Conservation (phyloP, 2,888 invertebrate species). For the Megaustenia siamemsis region DNA sequence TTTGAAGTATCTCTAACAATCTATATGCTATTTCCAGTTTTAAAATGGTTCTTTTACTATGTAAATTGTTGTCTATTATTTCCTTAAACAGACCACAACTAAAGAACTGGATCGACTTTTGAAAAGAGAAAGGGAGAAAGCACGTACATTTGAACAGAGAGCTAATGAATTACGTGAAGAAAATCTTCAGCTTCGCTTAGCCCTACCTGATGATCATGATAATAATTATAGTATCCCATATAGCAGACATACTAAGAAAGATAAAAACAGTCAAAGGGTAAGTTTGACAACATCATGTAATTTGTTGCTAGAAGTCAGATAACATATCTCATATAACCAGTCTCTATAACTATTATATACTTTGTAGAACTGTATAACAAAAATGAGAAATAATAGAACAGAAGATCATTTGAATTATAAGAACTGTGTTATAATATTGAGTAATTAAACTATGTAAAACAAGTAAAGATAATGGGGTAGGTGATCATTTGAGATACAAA, state of each 20-base stretch:
- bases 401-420: no score
- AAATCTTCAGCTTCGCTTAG: constrained; percentile 69
- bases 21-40: no score
- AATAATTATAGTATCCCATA: constrained; percentile 69
- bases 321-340: no score
- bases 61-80: constrained; percentile 3
- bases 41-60: background rate
- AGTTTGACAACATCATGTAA: background rate
- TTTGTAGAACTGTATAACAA: no score
- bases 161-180: constrained; percentile 70
- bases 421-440: no score
- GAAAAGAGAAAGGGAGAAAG: constrained; percentile 74
- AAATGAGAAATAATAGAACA: no score
- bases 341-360: no score
- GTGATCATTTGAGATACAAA: no score
- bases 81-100: constrained; percentile 69
- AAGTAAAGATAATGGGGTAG: no score
- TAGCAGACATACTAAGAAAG: constrained; percentile 61
- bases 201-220: constrained; percentile 69
- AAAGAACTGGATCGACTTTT: constrained; percentile 70
- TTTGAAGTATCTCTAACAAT: no score
- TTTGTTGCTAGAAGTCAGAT: background rate
- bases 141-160: constrained; percentile 67
- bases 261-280: constrained; percentile 68
- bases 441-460: no score